A percentile compares a stretch with the other conserved stretches of the same genome.
Evolutionary conservation across 2,113 vertebrate genomes (phyloP).

Genomic region (Elanoides forficatus): DNA sequence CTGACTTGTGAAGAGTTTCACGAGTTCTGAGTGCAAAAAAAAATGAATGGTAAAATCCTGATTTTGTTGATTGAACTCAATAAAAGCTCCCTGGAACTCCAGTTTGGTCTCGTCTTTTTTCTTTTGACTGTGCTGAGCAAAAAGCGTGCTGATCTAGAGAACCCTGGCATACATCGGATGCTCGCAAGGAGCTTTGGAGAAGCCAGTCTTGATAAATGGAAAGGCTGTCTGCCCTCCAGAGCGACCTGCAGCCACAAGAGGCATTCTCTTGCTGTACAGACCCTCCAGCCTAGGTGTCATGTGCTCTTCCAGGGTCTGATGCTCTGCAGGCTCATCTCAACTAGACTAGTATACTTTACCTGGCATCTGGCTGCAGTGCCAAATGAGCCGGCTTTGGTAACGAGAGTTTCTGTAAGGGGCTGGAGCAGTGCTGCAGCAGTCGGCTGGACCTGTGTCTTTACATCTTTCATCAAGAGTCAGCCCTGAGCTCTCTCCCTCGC

Average conservation of each 20-base stretch:
- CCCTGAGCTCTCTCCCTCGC: not conserved
- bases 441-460: not conserved
- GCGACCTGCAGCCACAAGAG: not conserved
- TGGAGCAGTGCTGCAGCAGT: not conserved
- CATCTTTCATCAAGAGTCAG: accelerated
- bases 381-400: no score
- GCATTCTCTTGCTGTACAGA: accelerated
- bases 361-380: no score
- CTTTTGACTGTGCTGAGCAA: not conserved
- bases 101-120: not conserved
- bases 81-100: slow-evolving; percentile 83
- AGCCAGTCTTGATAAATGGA: no score
- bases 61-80: slow-evolving; percentile 76
- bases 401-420: not conserved
- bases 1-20: slow-evolving; percentile 44
- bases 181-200: not conserved
- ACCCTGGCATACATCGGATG: accelerated
- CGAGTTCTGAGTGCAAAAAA: slow-evolving; percentile 47
- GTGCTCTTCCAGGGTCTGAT: accelerated
- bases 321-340: not conserved
- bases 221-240: not conserved
- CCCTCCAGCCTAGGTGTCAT: accelerated
- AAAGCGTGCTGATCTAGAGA: accelerated
- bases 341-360: not conserved
- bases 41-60: slow-evolving; percentile 71